These are phyloP conservation scores for Takifugu flavidus DNA, from an alignment of 2,113 vertebrate genomes.

Conservation along the genomic window DNA sequence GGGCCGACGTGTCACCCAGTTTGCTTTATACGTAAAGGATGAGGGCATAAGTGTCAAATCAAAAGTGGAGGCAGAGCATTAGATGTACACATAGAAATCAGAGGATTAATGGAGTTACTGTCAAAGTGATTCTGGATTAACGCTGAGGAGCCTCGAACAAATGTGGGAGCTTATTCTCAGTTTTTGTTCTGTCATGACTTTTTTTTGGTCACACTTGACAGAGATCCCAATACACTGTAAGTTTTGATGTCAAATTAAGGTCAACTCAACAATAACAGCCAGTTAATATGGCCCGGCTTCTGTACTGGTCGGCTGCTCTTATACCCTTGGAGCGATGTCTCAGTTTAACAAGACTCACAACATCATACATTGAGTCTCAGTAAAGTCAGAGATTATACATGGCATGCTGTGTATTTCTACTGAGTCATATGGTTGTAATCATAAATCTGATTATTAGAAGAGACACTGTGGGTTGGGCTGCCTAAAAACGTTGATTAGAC, in stretches of 20 bases:
- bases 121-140: conserved; percentile 12
- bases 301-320: background rate
- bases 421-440: background rate
- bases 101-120: conserved; percentile 6
- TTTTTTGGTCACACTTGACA: background rate
- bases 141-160: background rate
- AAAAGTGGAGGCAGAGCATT: background rate
- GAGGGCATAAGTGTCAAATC: background rate
- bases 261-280: background rate
- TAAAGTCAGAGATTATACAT: background rate
- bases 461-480: background rate
- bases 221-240: background rate
- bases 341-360: no score
- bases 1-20: background rate
- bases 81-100: background rate
- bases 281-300: background rate
- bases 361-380: background rate
- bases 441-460: background rate
- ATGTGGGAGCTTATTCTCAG: background rate
- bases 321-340: background rate
- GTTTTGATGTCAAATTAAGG: background rate
- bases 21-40: background rate
- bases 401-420: background rate
- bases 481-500: background rate
- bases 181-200: background rate